phyloP scores from a whole-genome alignment of 2,888 invertebrate genomes.

The Drosophila atripex region DNA sequence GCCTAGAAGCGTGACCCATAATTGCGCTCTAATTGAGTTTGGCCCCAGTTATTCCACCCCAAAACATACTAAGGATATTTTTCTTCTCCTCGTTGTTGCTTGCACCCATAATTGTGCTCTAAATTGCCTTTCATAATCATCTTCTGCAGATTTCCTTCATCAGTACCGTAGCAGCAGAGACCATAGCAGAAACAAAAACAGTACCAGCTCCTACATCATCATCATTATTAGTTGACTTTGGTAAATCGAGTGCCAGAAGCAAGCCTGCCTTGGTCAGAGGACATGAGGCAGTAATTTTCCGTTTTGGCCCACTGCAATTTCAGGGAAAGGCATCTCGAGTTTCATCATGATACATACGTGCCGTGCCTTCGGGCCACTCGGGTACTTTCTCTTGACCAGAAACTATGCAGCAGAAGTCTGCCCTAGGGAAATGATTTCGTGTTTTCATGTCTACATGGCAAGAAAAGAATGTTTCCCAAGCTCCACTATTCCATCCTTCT shows the following conservation, averaged over 20 bases:
- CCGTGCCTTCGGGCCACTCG: conserved; percentile 24
- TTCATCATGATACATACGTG: conserved; percentile 39
- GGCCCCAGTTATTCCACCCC: conserved; percentile 28
- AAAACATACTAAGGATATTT: conserved; percentile 9
- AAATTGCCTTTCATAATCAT: conserved; percentile 70
- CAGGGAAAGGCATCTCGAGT: conserved; percentile 56
- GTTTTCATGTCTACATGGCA: conserved; percentile 17
- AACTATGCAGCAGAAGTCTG: conserved; percentile 16
- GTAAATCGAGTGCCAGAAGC: conserved; percentile 64
- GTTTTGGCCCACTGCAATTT: conserved; percentile 49
- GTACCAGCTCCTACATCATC: conserved; percentile 42
- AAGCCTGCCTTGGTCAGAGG: conserved; percentile 4
- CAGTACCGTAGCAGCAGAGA: not conserved
- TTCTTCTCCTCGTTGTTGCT: conserved; percentile 11
- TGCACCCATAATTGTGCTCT: conserved; percentile 63
- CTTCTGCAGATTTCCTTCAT: conserved; percentile 23
- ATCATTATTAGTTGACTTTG: conserved; percentile 48
- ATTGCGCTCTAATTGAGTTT: conserved; percentile 72
- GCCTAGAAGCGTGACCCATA: conserved; percentile 59
- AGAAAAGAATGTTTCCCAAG: not conserved
- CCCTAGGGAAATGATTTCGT: conserved; percentile 23
- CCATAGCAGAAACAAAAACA: conserved; percentile 22
- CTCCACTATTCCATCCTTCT: not conserved
- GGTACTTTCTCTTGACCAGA: conserved; percentile 36
- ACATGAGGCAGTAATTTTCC: conserved; percentile 58